phyloP scores from a whole-genome alignment of 2,113 vertebrate species.

The Xenopus laevis region DNA sequence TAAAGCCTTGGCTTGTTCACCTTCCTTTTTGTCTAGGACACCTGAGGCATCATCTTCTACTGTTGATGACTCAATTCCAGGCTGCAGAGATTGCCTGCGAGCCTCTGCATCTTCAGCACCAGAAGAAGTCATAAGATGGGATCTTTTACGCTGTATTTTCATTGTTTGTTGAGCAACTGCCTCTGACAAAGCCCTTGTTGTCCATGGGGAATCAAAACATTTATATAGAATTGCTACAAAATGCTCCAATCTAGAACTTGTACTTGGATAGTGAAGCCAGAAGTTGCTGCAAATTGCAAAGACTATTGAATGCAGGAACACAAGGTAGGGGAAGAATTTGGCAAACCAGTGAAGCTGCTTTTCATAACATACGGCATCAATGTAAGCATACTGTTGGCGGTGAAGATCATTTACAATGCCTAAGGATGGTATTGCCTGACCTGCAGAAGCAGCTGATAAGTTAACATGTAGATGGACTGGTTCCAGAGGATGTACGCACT shows the following conservation, averaged over 20 bases:
- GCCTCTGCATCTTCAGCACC: constrained; percentile 57
- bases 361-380: constrained; percentile 75
- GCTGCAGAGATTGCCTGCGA: constrained; percentile 61
- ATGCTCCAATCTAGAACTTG: constrained; percentile 75
- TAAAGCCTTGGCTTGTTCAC: constrained; percentile 81
- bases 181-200: constrained; percentile 76
- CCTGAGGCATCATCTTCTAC: constrained; percentile 65
- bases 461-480: constrained; percentile 58
- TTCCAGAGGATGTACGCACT: constrained; percentile 68
- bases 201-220: constrained; percentile 81
- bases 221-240: constrained; percentile 79
- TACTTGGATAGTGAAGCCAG: constrained; percentile 80
- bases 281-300: constrained; percentile 79
- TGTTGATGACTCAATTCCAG: constrained; percentile 63
- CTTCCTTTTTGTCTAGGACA: constrained; percentile 80
- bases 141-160: constrained; percentile 60
- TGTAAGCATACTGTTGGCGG: constrained; percentile 75
- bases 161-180: constrained; percentile 73
- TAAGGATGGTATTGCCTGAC: constrained; percentile 48
- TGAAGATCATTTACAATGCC: constrained; percentile 71
- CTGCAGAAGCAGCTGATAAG: constrained; percentile 47
- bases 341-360: constrained; percentile 78
- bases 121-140: constrained; percentile 59
- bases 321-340: constrained; percentile 80
- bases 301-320: constrained; percentile 76